phyloP scores from a whole-genome alignment of 2,113 vertebrate species.

The Vulpes vulpes region DNA sequence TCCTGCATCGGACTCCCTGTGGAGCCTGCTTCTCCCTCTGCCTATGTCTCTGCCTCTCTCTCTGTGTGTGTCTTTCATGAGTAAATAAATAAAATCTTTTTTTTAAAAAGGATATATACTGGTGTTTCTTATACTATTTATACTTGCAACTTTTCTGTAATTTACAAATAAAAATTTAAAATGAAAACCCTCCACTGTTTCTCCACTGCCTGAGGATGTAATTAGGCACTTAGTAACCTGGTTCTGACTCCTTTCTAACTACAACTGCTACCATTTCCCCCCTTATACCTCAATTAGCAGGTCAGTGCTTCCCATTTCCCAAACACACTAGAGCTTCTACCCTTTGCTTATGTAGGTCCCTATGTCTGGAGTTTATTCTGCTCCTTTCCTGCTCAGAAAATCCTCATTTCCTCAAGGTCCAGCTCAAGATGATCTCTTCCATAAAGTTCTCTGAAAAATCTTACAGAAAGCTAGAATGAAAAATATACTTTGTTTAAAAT shows the following conservation, averaged over 20 bases:
- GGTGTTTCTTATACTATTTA: background rate
- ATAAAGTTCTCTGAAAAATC: background rate
- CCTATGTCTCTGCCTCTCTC: too few relatives aligned
- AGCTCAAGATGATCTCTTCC: background rate
- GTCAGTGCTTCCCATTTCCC: background rate
- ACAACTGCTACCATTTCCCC: background rate
- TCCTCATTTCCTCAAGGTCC: background rate
- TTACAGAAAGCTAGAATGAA: slow-evolving; percentile 7
- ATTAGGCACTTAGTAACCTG: background rate
- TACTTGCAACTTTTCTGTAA: background rate
- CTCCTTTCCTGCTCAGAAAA: slow-evolving; percentile 1
- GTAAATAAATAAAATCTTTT: too few relatives aligned
- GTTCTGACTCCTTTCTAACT: background rate
- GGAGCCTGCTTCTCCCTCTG: too few relatives aligned
- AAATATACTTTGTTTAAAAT: background rate
- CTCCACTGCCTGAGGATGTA: background rate
- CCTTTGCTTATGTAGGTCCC: background rate
- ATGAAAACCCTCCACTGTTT: background rate
- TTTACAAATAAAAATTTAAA: slow-evolving; percentile 20
- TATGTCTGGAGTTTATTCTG: background rate
- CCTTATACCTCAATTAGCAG: background rate
- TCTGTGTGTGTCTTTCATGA: too few relatives aligned
- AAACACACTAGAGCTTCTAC: background rate
- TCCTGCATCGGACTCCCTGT: too few relatives aligned
- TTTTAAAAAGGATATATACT: too few relatives aligned